Evolutionary conservation across 2,797 vertebrate species (phyloP).

Genomic region (Sebastes oblongus): DNA sequence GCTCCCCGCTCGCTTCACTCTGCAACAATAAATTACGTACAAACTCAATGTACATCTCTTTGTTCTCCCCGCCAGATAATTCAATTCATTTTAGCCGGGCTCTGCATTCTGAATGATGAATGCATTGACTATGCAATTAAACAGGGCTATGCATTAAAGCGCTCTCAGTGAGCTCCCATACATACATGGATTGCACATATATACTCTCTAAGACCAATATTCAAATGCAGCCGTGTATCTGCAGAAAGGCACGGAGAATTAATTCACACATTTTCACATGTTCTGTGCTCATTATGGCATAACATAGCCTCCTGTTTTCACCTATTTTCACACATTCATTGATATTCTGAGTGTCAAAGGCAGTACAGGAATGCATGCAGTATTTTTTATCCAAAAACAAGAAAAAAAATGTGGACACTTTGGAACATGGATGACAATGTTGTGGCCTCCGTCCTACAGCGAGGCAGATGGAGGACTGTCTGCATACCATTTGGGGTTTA

Average conservation of each 20-base stretch:
- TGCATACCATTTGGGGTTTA: slow-evolving; percentile 45
- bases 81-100: slow-evolving; percentile 85
- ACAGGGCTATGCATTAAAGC: slow-evolving; percentile 77
- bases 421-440: slow-evolving; percentile 2
- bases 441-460: slow-evolving; percentile 3
- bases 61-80: slow-evolving; percentile 85
- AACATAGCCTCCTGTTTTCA: slow-evolving; percentile 15
- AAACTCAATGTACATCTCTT: slow-evolving; percentile 86
- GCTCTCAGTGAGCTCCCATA: slow-evolving; percentile 48
- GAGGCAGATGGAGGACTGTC: slow-evolving; percentile 51
- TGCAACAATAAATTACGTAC: slow-evolving; percentile 83
- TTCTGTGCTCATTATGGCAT: slow-evolving; percentile 31
- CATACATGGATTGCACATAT: slow-evolving; percentile 48
- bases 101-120: slow-evolving; percentile 84
- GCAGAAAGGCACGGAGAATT: slow-evolving; percentile 25
- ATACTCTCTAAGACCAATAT: slow-evolving; percentile 40
- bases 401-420: neutral
- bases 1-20: slow-evolving; percentile 81
- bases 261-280: slow-evolving; percentile 41
- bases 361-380: neutral
- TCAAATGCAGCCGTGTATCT: slow-evolving; percentile 40
- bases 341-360: slow-evolving; percentile 30
- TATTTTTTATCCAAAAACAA: slow-evolving; percentile 6
- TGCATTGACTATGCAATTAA: slow-evolving; percentile 84
- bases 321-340: slow-evolving; percentile 31